Evolutionary conservation across 2,113 vertebrate genomes (phyloP), one percentile per base, ranked within the genome.

Genomic region (Melanostigma gelatinosum): DNA sequence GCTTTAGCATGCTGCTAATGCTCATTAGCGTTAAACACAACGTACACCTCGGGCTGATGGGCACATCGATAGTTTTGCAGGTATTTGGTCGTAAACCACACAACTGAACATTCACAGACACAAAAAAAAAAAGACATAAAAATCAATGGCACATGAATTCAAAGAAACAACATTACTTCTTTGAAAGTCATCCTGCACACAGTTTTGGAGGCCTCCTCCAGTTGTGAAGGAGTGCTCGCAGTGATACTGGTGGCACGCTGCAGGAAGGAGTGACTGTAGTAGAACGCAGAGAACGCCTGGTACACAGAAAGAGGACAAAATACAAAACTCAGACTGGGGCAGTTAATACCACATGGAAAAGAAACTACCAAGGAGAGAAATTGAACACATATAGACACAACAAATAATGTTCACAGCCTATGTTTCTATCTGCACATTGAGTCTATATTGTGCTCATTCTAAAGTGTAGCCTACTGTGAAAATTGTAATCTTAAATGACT

Each of bases 261-360:
- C 75, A 99, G 95, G 93, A 98, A 98, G 55, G 95, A 87, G 85
- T 98, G 85, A 0, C 93, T 96, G 93, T 98, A 96, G 93, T 93
- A 99, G 88, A 98, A 99, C 0, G 96, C 97, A 78, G 98, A 97
- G 90, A 99, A 99, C 0, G 97, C 98, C 98, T 99, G 91, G 11
- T 1, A 44, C 40, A 79, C 32, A 83, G 22, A 71, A 11, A 58
- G 6, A 67, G 4, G 16, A 16, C 4, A n/a, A 48, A 63, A 66
- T 1, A 29, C 4, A 67, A 32, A 20, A 29, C 1, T 38, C 52
- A 79, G 8, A 52, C 12, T 9, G 27, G 9, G 6, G 46, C 8
- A 52, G 13, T 38, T 64, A 46, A 5, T 16, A 61, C 6, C 9
- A 18, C 32, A 65, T 29, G 1, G 27, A 18, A 38, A 34, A 36